These are phyloP conservation scores for Cheilosia soror DNA, from an alignment of 2,888 invertebrate genomes.

Conservation along the genomic window DNA sequence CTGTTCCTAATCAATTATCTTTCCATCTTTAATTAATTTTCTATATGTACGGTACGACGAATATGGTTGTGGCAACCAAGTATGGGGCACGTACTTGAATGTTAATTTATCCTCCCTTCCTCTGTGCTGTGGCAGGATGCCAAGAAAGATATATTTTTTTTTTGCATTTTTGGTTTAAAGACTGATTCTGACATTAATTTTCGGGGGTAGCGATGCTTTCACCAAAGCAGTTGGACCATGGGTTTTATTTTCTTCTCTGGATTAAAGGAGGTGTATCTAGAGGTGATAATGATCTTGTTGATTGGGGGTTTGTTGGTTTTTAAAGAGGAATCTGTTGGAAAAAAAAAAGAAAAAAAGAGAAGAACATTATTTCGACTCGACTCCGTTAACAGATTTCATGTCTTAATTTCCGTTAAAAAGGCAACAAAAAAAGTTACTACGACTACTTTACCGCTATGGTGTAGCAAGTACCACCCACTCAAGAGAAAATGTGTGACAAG, in stretches of 20 bases:
- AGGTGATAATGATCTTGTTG: conserved; percentile 76
- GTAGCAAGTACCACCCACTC: conserved; percentile 58
- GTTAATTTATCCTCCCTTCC: conserved; percentile 71
- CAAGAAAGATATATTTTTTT: too few species aligned
- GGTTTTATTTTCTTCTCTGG: conserved; percentile 1
- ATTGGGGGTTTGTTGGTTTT: conserved; percentile 72
- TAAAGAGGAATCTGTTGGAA: conserved; percentile 28
- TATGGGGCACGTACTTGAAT: conserved; percentile 71
- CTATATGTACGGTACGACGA: conserved; percentile 76
- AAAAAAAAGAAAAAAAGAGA: neutral
- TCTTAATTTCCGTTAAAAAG: conserved; percentile 70
- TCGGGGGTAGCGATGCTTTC: conserved; percentile 60
- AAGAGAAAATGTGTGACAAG: conserved; percentile 39
- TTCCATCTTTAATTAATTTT: conserved; percentile 84
- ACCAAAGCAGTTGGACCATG: conserved; percentile 16
- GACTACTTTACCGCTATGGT: conserved; percentile 36
- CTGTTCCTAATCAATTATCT: conserved; percentile 84
- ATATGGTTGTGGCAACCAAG: neutral
- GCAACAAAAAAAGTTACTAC: neutral
- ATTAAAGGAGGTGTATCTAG: conserved; percentile 63
- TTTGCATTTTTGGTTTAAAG: neutral
- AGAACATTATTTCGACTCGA: neutral
- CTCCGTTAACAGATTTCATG: conserved; percentile 64
- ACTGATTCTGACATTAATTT: conserved; percentile 45
- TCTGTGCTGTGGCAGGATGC: neutral